Conservation (phyloP, 2,888 invertebrate species). For the Hydropsyche betteni region DNA sequence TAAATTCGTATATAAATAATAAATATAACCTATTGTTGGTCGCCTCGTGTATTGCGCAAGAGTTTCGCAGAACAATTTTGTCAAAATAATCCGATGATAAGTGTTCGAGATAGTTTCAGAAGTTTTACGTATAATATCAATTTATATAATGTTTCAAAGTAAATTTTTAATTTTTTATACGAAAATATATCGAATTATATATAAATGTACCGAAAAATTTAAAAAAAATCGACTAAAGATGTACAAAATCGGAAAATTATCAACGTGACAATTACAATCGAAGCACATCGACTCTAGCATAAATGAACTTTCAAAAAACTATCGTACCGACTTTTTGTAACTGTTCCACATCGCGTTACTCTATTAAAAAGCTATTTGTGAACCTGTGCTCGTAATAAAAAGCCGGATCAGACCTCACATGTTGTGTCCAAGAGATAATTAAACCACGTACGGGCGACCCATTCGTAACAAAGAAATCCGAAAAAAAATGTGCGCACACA, state of each 20-base stretch:
- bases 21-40: too few relatives aligned
- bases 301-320: slow-evolving; percentile 28
- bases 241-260: too few relatives aligned
- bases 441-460: slow-evolving; percentile 19
- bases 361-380: slow-evolving; percentile 32
- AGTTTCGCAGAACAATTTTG: too few relatives aligned
- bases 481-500: background rate
- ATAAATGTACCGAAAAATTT: too few relatives aligned
- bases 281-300: background rate
- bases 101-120: too few relatives aligned
- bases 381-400: slow-evolving; percentile 1
- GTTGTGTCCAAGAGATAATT: slow-evolving; percentile 27
- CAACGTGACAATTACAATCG: background rate
- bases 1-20: background rate
- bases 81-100: too few relatives aligned
- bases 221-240: too few relatives aligned
- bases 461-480: background rate
- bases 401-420: slow-evolving; percentile 25
- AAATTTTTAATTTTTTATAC: too few relatives aligned
- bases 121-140: too few relatives aligned
- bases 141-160: too few relatives aligned
- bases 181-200: too few relatives aligned
- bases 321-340: slow-evolving; percentile 14
- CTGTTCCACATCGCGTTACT: slow-evolving; percentile 7
- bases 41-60: too few relatives aligned